Evolutionary conservation across 1,140 invertebrate genomes (phyloP).

Genomic region (Lepidurus apus): DNA sequence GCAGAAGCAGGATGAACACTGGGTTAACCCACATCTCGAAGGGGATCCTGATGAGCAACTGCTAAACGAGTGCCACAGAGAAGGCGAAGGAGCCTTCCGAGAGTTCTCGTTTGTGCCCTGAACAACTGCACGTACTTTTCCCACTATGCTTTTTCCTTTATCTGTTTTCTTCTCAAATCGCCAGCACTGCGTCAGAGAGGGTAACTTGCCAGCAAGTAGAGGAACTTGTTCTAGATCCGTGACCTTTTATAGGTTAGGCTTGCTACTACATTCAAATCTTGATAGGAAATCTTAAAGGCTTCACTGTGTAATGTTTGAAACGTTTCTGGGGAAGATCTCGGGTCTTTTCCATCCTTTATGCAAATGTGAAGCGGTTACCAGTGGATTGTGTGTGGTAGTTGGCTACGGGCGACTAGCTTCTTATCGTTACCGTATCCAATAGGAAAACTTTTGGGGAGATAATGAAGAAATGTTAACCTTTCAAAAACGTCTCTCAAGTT

Average conservation of each 20-base stretch:
- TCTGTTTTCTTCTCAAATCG: neutral
- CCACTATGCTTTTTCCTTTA: neutral
- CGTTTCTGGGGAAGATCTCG: neutral
- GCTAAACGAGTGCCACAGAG: neutral
- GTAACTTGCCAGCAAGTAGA: neutral
- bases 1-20: neutral
- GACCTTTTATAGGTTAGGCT: neutral
- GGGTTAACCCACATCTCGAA: conserved; percentile 3
- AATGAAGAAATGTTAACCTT: neutral
- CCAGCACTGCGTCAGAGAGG: neutral
- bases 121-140: neutral
- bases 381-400: neutral
- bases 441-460: neutral
- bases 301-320: neutral
- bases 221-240: neutral
- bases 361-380: neutral
- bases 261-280: too few relatives aligned
- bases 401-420: neutral
- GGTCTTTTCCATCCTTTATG: neutral
- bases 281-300: neutral
- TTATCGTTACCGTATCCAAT: conserved; percentile 8
- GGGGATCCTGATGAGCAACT: conserved; percentile 8
- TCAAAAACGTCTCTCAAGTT: neutral
- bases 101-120: neutral
- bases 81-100: neutral